Base-by-base conservation (phyloP, 1,140 invertebrate genomes). In the Eupeodes corollae region DNA sequence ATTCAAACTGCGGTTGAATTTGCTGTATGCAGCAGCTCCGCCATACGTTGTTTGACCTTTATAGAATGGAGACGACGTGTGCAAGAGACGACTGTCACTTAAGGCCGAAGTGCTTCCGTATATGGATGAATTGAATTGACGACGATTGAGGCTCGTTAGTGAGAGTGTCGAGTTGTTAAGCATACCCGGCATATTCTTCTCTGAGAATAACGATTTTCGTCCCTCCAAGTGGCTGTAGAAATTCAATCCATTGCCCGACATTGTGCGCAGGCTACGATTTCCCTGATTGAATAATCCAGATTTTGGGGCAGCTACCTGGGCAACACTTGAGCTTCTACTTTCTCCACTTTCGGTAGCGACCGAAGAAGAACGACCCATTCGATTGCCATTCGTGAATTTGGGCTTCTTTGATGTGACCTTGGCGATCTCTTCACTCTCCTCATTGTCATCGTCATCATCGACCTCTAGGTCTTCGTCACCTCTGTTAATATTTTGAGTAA, bases 31-130 rank as follows among this genome's bases (percentile, higher is more conserved):
- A 35, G 84, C 77, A 33, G 83, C 79, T 39, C 88, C 88, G 21
- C 88, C 88, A 69, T 83, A 91, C 38, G 76, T 79, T 3, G 83
- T 89, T 52, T 75, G 77, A n/a, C 86, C 86, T 52, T 73, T 73
- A 62, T 91, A 91, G 65, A 90, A 91, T 31, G 87, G 82, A 11
- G 87, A 82, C 35, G 53, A 53, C 1, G 52, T 56, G 42, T 61
- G 58, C 13, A 68, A 43, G 13, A 68, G 42, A 1, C 66, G 58
- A 37, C 65, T 66, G 37, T 68, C 65, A 43, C 63, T 68, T 3
- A 68, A 21, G 0, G 66, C 65, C 33, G 65, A 66, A 6, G 57
- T 63, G 47, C 65, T 68, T 18, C 65, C 63, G 52, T 68, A 68
- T 1, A 68, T 62, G 8, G 57, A 61, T 12, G 59, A 56, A 46